Conservation (phyloP, 2,888 invertebrate genomes). For the Meiosimyza decipiens region DNA sequence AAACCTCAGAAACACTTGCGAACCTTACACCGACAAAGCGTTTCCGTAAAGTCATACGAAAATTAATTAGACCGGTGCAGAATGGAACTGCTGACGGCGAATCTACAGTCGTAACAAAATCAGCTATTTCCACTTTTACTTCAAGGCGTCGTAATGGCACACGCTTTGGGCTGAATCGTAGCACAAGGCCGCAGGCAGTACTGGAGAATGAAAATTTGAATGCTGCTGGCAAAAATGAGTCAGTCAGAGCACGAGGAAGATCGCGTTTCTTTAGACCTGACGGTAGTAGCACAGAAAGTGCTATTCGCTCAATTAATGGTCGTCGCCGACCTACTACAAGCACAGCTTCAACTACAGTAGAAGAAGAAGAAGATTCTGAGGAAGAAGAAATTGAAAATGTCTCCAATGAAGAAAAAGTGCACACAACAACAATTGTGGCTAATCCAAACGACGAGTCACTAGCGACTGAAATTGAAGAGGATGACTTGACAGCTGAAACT, state of each 20-base stretch:
- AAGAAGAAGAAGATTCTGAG: conserved; percentile 32
- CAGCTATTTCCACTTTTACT: not conserved
- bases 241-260: conserved; percentile 10
- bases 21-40: conserved; percentile 52
- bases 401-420: conserved; percentile 20
- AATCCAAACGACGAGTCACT: not conserved
- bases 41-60: conserved; percentile 58
- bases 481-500: conserved; percentile 17
- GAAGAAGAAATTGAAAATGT: conserved; percentile 33
- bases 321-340: conserved; percentile 22
- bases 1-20: conserved; percentile 38
- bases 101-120: conserved; percentile 3
- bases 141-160: conserved; percentile 34
- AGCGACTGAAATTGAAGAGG: conserved; percentile 20
- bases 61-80: conserved; percentile 54
- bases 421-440: not conserved
- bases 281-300: not conserved
- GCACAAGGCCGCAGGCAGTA: conserved; percentile 29
- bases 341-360: conserved; percentile 23
- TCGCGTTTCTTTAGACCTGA: conserved; percentile 33
- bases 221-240: conserved; percentile 3
- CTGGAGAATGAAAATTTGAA: conserved; percentile 7
- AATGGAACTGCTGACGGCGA: conserved; percentile 31
- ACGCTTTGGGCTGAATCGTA: conserved; percentile 44
- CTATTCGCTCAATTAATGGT: not conserved